These are phyloP conservation scores for Ridgeia piscesae DNA, from an alignment of 1,140 invertebrate species.

Conservation along the genomic window DNA sequence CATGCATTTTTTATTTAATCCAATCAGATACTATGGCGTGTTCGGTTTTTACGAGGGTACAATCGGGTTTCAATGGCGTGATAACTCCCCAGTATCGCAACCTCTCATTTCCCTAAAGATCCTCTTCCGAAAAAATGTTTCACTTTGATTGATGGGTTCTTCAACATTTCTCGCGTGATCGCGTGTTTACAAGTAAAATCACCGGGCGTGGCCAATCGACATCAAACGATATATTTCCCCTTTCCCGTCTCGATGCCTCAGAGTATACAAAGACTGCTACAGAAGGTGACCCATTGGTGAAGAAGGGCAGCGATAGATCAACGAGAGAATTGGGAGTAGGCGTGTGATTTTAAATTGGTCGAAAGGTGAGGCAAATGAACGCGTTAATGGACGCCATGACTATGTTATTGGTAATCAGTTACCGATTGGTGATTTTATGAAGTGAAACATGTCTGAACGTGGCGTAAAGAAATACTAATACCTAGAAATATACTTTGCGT, in stretches of 20 bases:
- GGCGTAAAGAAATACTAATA: neutral
- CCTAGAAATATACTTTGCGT: neutral
- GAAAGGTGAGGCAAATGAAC: neutral
- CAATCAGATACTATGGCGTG: neutral
- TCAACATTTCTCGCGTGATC: neutral
- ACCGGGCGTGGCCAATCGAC: neutral
- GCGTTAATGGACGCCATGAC: neutral
- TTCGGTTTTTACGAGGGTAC: neutral
- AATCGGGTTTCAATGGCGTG: neutral
- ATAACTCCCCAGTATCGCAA: neutral
- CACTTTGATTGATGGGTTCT: neutral
- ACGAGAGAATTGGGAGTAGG: neutral
- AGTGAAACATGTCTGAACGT: neutral
- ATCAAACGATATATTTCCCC: neutral
- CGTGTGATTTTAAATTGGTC: neutral
- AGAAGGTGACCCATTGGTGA: neutral
- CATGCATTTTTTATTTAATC: neutral
- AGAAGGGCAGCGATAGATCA: neutral
- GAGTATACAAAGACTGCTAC: neutral
- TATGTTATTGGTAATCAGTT: neutral
- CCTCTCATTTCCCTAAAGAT: neutral
- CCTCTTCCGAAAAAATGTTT: neutral
- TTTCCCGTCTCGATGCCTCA: neutral
- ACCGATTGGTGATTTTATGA: neutral
- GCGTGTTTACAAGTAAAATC: neutral